These are phyloP conservation scores for Nephrotoma appendiculata DNA, from an alignment of 2,888 invertebrate genomes.

Conservation along the genomic window DNA sequence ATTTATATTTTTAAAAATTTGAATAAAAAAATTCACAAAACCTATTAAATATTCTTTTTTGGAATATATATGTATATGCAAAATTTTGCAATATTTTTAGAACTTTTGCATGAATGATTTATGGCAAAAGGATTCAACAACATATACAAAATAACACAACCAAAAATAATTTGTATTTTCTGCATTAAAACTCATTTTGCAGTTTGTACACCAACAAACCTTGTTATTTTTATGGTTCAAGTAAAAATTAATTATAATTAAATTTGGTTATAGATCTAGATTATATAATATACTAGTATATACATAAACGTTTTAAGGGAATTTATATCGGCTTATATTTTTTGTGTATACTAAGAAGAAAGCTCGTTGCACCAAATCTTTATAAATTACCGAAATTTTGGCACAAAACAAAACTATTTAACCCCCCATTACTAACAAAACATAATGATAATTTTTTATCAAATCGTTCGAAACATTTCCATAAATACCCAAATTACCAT, in stretches of 20 bases:
- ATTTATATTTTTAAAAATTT: neutral
- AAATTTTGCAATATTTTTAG: neutral
- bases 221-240: neutral
- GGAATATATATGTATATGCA: neutral
- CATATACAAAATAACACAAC: neutral
- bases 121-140: neutral
- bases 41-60: neutral
- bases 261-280: neutral
- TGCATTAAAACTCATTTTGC: neutral
- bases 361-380: neutral
- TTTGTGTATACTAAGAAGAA: neutral
- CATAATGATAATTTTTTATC: neutral
- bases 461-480: neutral
- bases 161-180: neutral
- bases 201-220: neutral
- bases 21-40: neutral
- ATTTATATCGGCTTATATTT: neutral
- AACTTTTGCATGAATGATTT: neutral
- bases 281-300: neutral
- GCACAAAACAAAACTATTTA: neutral
- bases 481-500: neutral
- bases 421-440: neutral
- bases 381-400: neutral
- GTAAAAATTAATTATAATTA: neutral
- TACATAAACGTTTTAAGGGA: neutral